Evolutionary conservation across 2,113 vertebrate species (phyloP).

Genomic region (Paradoxurus hermaphroditus): DNA sequence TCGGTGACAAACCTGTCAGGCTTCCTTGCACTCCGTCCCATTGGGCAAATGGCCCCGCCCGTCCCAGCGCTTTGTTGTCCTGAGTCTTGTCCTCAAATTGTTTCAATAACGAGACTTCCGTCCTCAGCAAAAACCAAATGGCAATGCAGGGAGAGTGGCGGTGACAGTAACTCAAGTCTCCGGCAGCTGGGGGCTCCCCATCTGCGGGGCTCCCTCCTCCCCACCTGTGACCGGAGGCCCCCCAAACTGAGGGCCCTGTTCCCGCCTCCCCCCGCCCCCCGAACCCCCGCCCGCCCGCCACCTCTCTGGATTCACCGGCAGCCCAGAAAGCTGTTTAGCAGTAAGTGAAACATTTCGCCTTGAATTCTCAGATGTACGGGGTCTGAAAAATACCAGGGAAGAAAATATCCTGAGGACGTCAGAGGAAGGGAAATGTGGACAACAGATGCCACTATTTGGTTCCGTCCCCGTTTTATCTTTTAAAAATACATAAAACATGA

Average conservation of each 20-base stretch:
- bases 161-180: neutral
- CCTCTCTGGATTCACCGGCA: neutral
- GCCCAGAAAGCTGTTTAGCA: constrained; percentile 26
- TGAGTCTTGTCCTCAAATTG: neutral
- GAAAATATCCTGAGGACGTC: constrained; percentile 71
- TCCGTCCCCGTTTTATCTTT: constrained; percentile 74
- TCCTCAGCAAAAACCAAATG: neutral
- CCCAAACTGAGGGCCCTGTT: fast-evolving
- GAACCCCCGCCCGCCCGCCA: too few relatives aligned
- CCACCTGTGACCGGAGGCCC: neutral
- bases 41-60: neutral
- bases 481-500: constrained; percentile 80
- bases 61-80: neutral
- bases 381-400: constrained; percentile 58
- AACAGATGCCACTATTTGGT: constrained; percentile 80
- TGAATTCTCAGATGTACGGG: constrained; percentile 68
- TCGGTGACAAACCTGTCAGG: neutral
- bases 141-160: fast-evolving
- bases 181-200: neutral
- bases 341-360: constrained; percentile 42
- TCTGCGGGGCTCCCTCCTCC: neutral
- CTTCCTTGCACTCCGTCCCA: neutral
- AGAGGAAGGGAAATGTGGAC: constrained; percentile 77
- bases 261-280: neutral
- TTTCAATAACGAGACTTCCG: neutral